Evolutionary conservation across 2,797 vertebrate genomes (phyloP), one percentile per base, ranked within the genome.

Genomic region (Micromesistius poutassou): DNA sequence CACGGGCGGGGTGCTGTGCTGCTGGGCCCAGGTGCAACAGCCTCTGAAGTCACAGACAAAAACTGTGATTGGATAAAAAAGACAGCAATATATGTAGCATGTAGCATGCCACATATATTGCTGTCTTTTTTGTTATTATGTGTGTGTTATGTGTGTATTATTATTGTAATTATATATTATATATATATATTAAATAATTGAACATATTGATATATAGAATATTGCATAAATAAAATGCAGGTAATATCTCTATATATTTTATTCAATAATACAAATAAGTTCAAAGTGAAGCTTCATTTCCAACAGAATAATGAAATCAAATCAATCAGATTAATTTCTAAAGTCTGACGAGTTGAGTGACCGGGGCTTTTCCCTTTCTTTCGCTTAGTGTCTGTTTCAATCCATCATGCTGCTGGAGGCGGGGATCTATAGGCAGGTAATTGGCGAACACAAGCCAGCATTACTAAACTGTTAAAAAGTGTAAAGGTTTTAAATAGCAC

Each of bases 11-110:
- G 74, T 42, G 71, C 83, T 35, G 78, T 82, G 77, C 77, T 71
- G 79, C 72, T 76, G 68, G 72, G 72, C 82, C 89, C 91, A 91
- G 90, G 86, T 91, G 88, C 74, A 28, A 8, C 9, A 25, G 31
- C 1, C 7, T 76, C 74, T 74, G 76, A n/a, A 74, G 25, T n/a
- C 5, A 4, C 10, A 74, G 55, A 25, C 3, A 42, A 86, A 86
- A 86, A 85, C 42, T 77, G 68, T 25, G 30, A 31, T 73, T 1
- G 28, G 28, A 78, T 79, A 4, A n/a, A n/a, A n/a, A n/a, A n/a
- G n/a, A n/a, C n/a, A n/a, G n/a, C n/a, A n/a, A n/a, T 75, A 5
- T 22, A n/a, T 72, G 25, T n/a, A n/a, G 19, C 50, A 50, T 19
- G 5, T 12, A 76, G 5, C 42, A 50, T 35, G 33, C 0, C 33